Evolutionary conservation across 35 echinoderm and acorn worm species (phyloP).

Genomic region (Lytechinus variegatus): DNA sequence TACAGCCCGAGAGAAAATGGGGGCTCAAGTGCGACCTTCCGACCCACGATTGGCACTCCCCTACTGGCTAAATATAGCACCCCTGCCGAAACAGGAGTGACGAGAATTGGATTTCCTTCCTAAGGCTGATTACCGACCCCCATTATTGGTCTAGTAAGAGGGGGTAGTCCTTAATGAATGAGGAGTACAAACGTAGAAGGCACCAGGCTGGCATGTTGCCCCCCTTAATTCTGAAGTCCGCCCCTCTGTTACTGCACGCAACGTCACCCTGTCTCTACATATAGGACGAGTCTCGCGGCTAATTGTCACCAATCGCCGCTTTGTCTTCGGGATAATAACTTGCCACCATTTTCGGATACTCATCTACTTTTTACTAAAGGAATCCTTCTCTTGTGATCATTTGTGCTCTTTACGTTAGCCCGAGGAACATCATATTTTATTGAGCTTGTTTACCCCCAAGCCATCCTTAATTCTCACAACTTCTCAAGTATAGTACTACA

Average conservation of each 20-base stretch:
- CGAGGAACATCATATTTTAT: neutral
- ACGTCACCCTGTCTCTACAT: neutral
- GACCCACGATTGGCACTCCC: slow-evolving; percentile 29
- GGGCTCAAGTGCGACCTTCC: neutral
- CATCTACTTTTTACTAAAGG: neutral
- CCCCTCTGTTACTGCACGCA: neutral
- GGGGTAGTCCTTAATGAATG: slow-evolving; percentile 21
- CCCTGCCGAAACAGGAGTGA: slow-evolving; percentile 13
- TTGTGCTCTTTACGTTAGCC: neutral
- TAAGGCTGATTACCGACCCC: neutral
- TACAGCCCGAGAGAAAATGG: neutral
- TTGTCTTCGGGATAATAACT: neutral
- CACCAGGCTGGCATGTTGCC: neutral
- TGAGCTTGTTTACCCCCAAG: neutral
- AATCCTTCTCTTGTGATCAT: neutral
- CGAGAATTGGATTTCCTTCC: slow-evolving; percentile 34
- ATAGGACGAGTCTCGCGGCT: slow-evolving; percentile 8
- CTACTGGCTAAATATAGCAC: neutral
- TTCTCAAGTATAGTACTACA: slow-evolving; percentile 14
- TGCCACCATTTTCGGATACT: neutral
- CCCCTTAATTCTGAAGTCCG: slow-evolving; percentile 18
- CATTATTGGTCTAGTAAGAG: slow-evolving; percentile 33
- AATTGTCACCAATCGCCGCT: slow-evolving; percentile 1
- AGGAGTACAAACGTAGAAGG: neutral
- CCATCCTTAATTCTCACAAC: neutral